Evolutionary conservation across 2,113 vertebrate species (phyloP).

Genomic region (Otocyon megalotis): DNA sequence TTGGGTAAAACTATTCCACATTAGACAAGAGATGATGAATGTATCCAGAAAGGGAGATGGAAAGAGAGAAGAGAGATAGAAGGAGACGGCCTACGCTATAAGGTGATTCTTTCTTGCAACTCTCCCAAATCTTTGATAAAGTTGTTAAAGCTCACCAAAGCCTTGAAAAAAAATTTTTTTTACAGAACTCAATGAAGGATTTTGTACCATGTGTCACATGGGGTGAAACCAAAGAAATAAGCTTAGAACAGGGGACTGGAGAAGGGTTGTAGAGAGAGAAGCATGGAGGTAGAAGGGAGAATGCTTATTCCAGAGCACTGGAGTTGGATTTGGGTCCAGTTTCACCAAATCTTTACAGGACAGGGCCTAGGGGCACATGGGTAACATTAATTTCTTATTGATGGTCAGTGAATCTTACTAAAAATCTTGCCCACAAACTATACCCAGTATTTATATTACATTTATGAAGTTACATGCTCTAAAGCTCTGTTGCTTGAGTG

Average conservation of each 20-base stretch:
- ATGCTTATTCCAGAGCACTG: neutral
- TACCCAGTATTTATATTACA: neutral
- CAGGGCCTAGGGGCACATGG: too few species aligned
- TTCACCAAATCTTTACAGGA: neutral
- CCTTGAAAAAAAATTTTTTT: neutral
- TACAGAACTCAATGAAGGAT: neutral
- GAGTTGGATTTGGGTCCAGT: neutral
- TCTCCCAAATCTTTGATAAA: neutral
- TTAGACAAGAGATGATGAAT: neutral
- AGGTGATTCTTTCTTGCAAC: neutral
- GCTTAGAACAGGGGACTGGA: neutral
- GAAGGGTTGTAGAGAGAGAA: neutral
- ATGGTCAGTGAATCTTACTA: neutral
- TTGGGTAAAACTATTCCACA: neutral
- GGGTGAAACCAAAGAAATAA: neutral
- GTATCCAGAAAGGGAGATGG: neutral
- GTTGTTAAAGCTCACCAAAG: neutral
- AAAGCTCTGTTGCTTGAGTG: neutral
- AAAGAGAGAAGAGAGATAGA: neutral
- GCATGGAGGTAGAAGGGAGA: accelerated
- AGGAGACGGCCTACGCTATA: accelerated
- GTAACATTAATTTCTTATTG: neutral
- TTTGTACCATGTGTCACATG: neutral
- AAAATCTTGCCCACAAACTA: neutral
- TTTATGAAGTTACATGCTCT: neutral